A percentile compares a stretch with the other conserved stretches of the same genome.
phyloP scores from a whole-genome alignment of 2,888 invertebrate species.

The Drymonia ruficornis region DNA sequence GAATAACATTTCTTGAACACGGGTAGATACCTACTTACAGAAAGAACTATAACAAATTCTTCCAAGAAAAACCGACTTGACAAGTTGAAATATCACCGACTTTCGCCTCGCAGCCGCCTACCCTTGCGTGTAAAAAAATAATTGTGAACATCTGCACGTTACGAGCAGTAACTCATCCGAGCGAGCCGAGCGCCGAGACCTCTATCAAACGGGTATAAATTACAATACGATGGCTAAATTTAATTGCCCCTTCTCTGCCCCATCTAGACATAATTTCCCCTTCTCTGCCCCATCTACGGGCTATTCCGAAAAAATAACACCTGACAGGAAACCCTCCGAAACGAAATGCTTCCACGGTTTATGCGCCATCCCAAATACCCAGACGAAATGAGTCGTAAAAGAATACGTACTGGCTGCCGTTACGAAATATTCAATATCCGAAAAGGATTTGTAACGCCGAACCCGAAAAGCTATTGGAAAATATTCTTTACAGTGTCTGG shows the following conservation, averaged over 20 bases:
- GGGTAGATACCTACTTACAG: background rate
- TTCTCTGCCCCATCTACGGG: background rate
- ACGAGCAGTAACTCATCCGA: conserved; percentile 52
- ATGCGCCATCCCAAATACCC: conserved; percentile 18
- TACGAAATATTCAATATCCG: conserved; percentile 23
- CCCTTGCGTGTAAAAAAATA: conserved; percentile 49
- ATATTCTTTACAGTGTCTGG: conserved; percentile 24
- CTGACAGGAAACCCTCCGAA: conserved; percentile 10
- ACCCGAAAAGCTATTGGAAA: conserved; percentile 10
- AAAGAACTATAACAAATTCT: conserved; percentile 13
- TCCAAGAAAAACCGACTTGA: conserved; percentile 33
- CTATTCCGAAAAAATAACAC: conserved; percentile 10
- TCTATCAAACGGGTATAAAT: conserved; percentile 54
- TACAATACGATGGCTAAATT: conserved; percentile 38
- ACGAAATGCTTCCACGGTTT: conserved; percentile 12
- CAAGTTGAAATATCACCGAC: conserved; percentile 43
- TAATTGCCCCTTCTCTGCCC: conserved; percentile 38
- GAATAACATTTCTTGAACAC: too few relatives aligned
- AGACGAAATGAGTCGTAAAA: conserved; percentile 31
- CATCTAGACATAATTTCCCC: background rate
- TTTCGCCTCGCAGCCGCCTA: conserved; percentile 46
- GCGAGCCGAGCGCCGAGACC: conserved; percentile 25
- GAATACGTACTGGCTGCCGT: conserved; percentile 17
- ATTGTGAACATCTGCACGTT: conserved; percentile 72
- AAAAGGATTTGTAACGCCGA: conserved; percentile 24